Conservation (phyloP, 1,140 invertebrate genomes). For the Lordiphosa stackelbergi region DNA sequence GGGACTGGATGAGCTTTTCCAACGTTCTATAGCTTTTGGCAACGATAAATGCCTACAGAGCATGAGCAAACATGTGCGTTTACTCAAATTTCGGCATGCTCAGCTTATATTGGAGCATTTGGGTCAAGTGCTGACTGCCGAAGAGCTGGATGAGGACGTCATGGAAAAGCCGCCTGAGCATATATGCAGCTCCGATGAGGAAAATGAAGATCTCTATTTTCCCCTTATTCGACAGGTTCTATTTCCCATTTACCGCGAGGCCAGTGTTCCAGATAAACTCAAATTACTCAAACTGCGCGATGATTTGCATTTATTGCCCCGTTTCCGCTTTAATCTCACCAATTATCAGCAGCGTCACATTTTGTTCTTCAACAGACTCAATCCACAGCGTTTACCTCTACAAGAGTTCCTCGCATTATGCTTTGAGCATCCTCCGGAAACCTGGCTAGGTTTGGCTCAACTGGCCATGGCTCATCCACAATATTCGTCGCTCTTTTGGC, state of each 20-base stretch:
- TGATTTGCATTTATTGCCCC: neutral
- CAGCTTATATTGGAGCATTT: slow-evolving; percentile 1
- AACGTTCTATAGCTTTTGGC: slow-evolving; percentile 34
- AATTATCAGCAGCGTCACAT: slow-evolving; percentile 3
- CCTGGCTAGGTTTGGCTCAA: slow-evolving; percentile 33
- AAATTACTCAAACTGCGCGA: slow-evolving; percentile 26
- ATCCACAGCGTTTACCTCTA: neutral
- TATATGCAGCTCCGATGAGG: neutral
- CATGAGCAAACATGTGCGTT: slow-evolving; percentile 28
- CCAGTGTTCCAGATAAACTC: slow-evolving; percentile 6
- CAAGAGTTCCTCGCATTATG: slow-evolving; percentile 20
- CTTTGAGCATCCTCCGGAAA: slow-evolving; percentile 18
- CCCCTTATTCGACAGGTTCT: slow-evolving; percentile 5
- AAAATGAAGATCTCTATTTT: neutral
- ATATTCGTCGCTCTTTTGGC: slow-evolving; percentile 16
- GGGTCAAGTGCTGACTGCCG: slow-evolving; percentile 2
- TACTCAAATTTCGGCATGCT: slow-evolving; percentile 15
- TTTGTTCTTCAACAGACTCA: slow-evolving; percentile 25
- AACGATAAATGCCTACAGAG: slow-evolving; percentile 62
- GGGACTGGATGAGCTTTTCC: slow-evolving; percentile 35
- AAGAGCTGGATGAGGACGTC: slow-evolving; percentile 1
- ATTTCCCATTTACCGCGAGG: slow-evolving; percentile 10
- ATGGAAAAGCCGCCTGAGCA: neutral
- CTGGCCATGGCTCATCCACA: slow-evolving; percentile 24
- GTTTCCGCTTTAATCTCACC: neutral